Evolutionary conservation across 2,888 invertebrate species (phyloP).

Genomic region (Formica aserva): DNA sequence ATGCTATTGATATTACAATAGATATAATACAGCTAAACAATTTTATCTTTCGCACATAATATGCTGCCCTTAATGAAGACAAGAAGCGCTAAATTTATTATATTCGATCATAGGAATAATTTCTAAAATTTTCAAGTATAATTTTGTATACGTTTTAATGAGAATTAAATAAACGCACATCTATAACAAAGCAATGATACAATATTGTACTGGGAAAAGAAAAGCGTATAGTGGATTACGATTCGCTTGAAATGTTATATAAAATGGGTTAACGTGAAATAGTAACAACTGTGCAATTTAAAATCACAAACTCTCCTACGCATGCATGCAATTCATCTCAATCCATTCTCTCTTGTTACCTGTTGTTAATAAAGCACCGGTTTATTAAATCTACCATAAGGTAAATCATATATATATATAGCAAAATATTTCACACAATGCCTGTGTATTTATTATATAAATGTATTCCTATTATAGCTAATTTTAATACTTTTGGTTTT

Average conservation of each 20-base stretch:
- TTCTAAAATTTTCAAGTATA: constrained; percentile 10
- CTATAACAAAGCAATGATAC: background rate
- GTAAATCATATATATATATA: background rate
- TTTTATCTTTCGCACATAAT: background rate
- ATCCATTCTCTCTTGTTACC: constrained; percentile 20
- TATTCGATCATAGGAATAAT: background rate
- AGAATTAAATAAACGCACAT: background rate
- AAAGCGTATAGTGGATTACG: background rate
- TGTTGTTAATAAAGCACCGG: constrained; percentile 3
- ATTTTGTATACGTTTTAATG: background rate
- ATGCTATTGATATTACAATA: background rate
- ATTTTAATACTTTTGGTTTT: background rate
- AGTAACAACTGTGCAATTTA: constrained; percentile 28
- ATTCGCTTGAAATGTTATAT: background rate
- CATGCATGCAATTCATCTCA: background rate
- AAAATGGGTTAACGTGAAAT: background rate
- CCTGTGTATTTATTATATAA: background rate
- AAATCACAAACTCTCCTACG: constrained; percentile 7
- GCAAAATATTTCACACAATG: background rate
- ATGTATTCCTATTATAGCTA: background rate
- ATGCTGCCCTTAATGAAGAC: background rate
- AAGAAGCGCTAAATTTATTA: background rate
- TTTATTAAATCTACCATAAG: constrained; percentile 13
- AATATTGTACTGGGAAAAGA: background rate
- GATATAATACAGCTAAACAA: background rate